Evolutionary conservation across 2,888 invertebrate genomes (phyloP), one percentile per base, ranked within the genome.

Genomic region (Celastrina argiolus): DNA sequence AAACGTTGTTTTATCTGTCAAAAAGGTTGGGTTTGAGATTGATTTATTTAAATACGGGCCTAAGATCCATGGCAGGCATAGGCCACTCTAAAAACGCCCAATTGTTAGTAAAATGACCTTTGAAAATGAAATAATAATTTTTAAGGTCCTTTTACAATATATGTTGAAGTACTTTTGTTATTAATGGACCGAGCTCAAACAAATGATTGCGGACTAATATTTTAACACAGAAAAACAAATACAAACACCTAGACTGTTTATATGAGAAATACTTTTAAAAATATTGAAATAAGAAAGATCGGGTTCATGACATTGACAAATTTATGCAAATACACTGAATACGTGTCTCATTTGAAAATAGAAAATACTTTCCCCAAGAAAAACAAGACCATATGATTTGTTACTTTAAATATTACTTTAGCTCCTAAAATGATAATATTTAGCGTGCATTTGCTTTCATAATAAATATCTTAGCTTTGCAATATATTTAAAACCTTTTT

Each of bases 251-350:
- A 31, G 12, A 26, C 12, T 22, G 14, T 51, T 14, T 22, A 51
- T 51, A 51, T 51, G 51, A 51, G 12, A 36, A 26, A 51, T 51
- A 51, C 0, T 22, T 22, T 36, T 36, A 12, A 36, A 31, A 26
- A 51, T 51, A 26, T 26, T 51, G 22, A 51, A 51, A 51, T 51
- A 51, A 51, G 51, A 51, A 51, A 26, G 22, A 51, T 51, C 51
- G 51, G 12, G 12, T 51, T 51, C 51, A 51, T 51, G 51, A 51
- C 51, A 51, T 51, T 26, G 51, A 51, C 22, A 51, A 51, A 22
- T 45, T 45, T 45, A 51, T 51, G 51, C 22, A 22, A 12, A 16
- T 3, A 51, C 18, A 45, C 2, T 18, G 8, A 26, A 26, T 51
- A 51, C 22, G 22, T 26, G 10, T 22, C 22, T 51, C 12, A 22